These are phyloP conservation scores for Fregetta grallaria DNA, from an alignment of 2,113 vertebrate species.

Conservation along the genomic window DNA sequence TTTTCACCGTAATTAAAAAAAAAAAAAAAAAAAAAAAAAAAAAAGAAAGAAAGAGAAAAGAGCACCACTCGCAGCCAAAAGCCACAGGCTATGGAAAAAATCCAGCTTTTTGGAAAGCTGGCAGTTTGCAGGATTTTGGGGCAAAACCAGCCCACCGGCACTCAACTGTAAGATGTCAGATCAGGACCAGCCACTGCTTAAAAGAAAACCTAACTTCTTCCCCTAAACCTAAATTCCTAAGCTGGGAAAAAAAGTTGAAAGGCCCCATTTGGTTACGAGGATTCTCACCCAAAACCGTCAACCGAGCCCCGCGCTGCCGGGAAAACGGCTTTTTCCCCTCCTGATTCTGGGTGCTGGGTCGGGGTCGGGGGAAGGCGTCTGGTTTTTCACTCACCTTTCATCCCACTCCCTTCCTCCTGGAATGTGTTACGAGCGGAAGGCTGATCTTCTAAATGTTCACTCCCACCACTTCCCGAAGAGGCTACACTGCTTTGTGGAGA, in stretches of 20 bases:
- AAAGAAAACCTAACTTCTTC: background rate
- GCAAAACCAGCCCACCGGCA: background rate
- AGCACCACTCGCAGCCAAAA: background rate
- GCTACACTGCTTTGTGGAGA: conserved; percentile 99
- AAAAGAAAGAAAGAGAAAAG: background rate
- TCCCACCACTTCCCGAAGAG: conserved; percentile 98
- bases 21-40: background rate
- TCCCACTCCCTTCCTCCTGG: conserved; percentile 97
- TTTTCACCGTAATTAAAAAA: background rate
- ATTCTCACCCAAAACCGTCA: background rate
- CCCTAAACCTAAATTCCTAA: background rate
- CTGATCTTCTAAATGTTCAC: conserved; percentile 96
- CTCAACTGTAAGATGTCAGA: background rate
- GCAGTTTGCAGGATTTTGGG: background rate
- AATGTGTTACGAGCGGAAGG: conserved; percentile 92
- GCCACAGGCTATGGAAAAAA: background rate
- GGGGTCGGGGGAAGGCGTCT: background rate
- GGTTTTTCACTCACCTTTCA: conserved; percentile 90
- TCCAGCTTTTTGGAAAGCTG: background rate
- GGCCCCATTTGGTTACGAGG: background rate
- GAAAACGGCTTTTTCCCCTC: background rate
- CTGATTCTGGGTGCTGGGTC: background rate
- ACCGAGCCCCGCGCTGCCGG: background rate
- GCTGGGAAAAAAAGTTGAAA: accelerated
- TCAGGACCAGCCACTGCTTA: background rate